Evolutionary conservation across 2,113 vertebrate species (phyloP).

Genomic region (Myiozetetes cayanensis): DNA sequence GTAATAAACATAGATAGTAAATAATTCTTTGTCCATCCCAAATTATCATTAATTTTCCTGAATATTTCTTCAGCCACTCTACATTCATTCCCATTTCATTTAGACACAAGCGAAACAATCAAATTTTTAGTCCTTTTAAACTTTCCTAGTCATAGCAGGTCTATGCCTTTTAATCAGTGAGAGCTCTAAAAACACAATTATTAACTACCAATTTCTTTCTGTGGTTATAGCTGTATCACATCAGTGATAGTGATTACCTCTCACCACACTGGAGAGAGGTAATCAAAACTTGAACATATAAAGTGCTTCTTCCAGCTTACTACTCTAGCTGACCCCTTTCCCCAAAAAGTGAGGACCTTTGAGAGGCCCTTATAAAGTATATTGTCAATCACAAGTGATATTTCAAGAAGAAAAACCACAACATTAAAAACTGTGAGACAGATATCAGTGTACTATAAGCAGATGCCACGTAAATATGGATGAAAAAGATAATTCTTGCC

Average conservation of each 20-base stretch:
- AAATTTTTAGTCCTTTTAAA: background rate
- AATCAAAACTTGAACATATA: background rate
- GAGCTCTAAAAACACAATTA: background rate
- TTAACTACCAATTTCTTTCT: background rate
- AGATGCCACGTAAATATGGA: background rate
- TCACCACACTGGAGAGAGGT: background rate
- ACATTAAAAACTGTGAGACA: background rate
- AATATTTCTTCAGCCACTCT: background rate
- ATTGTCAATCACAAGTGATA: background rate
- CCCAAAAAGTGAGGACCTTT: background rate
- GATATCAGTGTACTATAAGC: background rate
- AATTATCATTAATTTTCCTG: background rate
- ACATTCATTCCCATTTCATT: background rate
- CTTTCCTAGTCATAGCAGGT: background rate
- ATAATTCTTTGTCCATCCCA: background rate
- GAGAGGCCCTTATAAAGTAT: background rate
- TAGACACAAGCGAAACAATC: background rate
- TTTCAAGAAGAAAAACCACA: background rate
- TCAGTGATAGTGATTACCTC: no score
- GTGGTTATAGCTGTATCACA: background rate
- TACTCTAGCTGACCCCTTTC: background rate
- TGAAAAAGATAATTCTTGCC: background rate
- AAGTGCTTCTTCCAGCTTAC: background rate
- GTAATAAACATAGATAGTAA: background rate
- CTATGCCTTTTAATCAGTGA: background rate